Conservation (phyloP, 53 echinoderm and acorn worm species). For the Astropecten irregularis region DNA sequence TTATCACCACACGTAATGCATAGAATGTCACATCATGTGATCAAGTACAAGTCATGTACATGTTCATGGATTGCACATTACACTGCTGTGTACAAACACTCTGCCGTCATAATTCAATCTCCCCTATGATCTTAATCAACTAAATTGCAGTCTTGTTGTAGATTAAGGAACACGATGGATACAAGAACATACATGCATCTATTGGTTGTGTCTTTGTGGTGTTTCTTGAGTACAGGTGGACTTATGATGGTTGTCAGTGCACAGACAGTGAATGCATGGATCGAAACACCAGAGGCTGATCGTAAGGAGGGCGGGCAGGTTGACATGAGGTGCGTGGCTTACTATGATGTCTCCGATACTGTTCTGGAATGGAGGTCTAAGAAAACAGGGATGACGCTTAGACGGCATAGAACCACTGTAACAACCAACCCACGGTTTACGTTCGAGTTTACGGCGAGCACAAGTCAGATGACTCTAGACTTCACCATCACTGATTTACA, state of each 20-base stretch:
- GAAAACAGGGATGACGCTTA: neutral
- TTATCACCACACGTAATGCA: too few species aligned
- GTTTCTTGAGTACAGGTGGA: too few species aligned
- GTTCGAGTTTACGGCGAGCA: neutral
- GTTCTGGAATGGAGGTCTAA: neutral
- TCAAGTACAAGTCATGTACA: too few species aligned
- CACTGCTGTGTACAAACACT: too few species aligned
- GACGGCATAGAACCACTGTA: neutral
- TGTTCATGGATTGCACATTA: too few species aligned
- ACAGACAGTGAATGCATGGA: neutral
- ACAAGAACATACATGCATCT: too few species aligned
- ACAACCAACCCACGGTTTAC: neutral
- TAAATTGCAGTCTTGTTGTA: too few species aligned
- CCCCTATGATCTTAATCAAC: too few species aligned
- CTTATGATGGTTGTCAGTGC: neutral
- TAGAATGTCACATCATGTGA: too few species aligned
- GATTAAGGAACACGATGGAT: too few species aligned
- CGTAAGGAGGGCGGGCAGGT: constrained; percentile 2
- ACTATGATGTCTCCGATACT: neutral
- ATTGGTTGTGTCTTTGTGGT: too few species aligned
- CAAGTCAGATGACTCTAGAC: neutral
- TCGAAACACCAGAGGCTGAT: neutral
- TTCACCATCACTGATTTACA: constrained; percentile 22
- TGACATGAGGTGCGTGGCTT: neutral
- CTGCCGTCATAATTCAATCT: too few species aligned